A percentile compares a stretch with the other conserved stretches of the same genome.
Conservation (phyloP, 1,140 invertebrate species). For the Xylocopa sonorina region DNA sequence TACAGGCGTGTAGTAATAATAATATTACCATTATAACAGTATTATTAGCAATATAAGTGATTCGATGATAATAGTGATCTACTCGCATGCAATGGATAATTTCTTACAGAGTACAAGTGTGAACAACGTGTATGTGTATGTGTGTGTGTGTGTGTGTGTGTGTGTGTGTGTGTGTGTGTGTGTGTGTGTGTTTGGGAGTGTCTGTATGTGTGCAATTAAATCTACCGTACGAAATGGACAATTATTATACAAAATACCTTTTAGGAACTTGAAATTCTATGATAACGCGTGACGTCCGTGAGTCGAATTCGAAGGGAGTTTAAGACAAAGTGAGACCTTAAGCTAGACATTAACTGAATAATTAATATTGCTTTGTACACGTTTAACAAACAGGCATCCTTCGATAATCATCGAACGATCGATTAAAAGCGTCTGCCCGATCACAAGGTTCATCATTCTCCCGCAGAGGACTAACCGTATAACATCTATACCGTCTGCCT, state of each 20-base stretch:
- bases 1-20: neutral
- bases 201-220: slow-evolving; percentile 19
- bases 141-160: too few relatives aligned
- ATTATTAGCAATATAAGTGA: slow-evolving; percentile 4
- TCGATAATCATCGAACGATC: neutral
- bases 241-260: slow-evolving; percentile 61
- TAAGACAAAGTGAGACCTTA: slow-evolving; percentile 17
- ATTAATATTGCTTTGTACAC: slow-evolving; percentile 48
- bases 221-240: slow-evolving; percentile 45
- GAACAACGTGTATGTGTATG: slow-evolving; percentile 21
- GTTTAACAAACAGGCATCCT: slow-evolving; percentile 1
- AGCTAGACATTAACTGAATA: neutral
- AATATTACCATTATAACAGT: slow-evolving; percentile 3
- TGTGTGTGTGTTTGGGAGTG: too few relatives aligned
- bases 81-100: slow-evolving; percentile 20
- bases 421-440: neutral
- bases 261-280: slow-evolving; percentile 66
- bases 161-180: too few relatives aligned
- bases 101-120: slow-evolving; percentile 4
- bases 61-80: slow-evolving; percentile 6
- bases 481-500: too few relatives aligned
- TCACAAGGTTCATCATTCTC: slow-evolving; percentile 21
- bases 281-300: slow-evolving; percentile 19
- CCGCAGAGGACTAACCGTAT: slow-evolving; percentile 5
- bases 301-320: slow-evolving; percentile 3